Percentiles rank a stretch among this genome's conserved stretches.
Evolutionary conservation across 2,888 invertebrate species (phyloP).

Genomic region (Dione juno): DNA sequence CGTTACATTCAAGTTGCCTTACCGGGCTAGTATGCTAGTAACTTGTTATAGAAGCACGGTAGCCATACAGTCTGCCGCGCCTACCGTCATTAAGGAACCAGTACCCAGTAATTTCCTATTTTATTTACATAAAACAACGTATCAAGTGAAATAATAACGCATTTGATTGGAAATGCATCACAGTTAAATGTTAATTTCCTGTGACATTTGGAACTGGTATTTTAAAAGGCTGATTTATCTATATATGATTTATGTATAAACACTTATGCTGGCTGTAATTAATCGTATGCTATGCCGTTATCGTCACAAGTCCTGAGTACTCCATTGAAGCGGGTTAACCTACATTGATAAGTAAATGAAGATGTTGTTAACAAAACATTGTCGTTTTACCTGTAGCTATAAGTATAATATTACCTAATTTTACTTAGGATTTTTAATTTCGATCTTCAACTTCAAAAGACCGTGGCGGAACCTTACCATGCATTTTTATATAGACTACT

Average conservation of each 20-base stretch:
- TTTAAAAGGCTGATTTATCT: neutral
- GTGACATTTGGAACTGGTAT: constrained; percentile 1
- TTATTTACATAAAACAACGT: constrained; percentile 13
- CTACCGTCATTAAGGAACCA: constrained; percentile 45
- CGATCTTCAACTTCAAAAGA: too few species aligned
- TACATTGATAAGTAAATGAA: constrained; percentile 32
- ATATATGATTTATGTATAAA: neutral
- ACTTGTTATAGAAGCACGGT: constrained; percentile 36
- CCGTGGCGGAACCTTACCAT: too few species aligned
- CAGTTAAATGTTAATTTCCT: constrained; percentile 3
- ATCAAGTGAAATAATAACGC: neutral
- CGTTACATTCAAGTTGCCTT: constrained; percentile 32
- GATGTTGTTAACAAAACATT: neutral
- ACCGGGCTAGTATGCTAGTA: constrained; percentile 23
- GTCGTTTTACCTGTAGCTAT: neutral
- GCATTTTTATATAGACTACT: too few species aligned
- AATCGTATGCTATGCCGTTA: constrained; percentile 29
- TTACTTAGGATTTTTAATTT: too few species aligned
- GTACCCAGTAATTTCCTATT: constrained; percentile 36
- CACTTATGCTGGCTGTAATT: constrained; percentile 31
- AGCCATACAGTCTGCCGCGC: constrained; percentile 53
- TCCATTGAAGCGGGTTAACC: constrained; percentile 29
- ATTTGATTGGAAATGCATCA: constrained; percentile 2
- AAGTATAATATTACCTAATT: neutral
- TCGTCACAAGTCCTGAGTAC: constrained; percentile 26